Evolutionary conservation across 2,113 vertebrate species (phyloP).

Genomic region (Amazona vittata): DNA sequence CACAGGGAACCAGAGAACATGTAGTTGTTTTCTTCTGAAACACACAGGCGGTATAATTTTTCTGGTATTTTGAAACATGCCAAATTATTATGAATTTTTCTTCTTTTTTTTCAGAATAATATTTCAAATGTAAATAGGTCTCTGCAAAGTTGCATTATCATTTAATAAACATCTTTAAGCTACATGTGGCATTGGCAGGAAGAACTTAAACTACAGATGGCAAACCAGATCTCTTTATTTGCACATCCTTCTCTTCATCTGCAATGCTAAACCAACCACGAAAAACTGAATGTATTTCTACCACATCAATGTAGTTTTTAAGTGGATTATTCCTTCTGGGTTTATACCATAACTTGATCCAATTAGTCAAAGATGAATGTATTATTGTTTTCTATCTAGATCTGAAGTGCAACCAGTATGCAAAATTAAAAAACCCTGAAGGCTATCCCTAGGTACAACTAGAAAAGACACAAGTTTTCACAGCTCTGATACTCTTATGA

Average conservation of each 20-base stretch:
- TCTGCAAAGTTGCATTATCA: conserved; percentile 10
- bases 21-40: background rate
- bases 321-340: conserved; percentile 55
- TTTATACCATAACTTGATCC: conserved; percentile 44
- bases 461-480: background rate
- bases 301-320: conserved; percentile 66
- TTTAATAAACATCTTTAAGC: conserved; percentile 72
- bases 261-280: conserved; percentile 66
- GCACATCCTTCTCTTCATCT: conserved; percentile 75
- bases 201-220: conserved; percentile 78
- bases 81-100: background rate
- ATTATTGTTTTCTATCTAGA: conserved; percentile 5
- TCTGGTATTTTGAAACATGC: background rate
- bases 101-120: background rate
- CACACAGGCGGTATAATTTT: background rate
- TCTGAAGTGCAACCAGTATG: background rate
- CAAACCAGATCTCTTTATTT: conserved; percentile 81
- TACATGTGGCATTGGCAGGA: conserved; percentile 70
- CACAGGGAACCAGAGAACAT: background rate
- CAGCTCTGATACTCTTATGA: background rate
- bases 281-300: conserved; percentile 21
- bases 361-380: conserved; percentile 44
- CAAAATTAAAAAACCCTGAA: background rate
- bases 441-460: background rate
- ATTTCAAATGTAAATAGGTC: conserved; percentile 23